Base-by-base conservation (phyloP, 2,888 invertebrate genomes). In the Hyposoter dolosus region DNA sequence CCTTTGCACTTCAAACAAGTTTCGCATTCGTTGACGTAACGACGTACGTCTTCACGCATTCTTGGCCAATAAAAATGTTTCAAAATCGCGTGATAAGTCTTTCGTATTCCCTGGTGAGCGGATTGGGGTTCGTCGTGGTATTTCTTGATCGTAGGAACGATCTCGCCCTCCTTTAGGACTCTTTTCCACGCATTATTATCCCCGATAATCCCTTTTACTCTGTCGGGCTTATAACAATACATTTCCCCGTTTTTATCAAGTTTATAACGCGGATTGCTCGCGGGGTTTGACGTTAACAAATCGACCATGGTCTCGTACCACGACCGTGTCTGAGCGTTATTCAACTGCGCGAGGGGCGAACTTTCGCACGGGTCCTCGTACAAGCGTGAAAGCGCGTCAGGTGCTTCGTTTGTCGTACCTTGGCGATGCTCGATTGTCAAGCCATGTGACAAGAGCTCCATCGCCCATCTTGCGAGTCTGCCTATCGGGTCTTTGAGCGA, bases 401-500 rank as follows among this genome's bases (percentile, higher is more conserved):
- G 72, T 2, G 78, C 66, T 1, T 83, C 69, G 23, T 80, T 80
- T 1, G 28, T 43, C 7, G 80, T 12, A 0, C 76, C 79, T 0
- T 71, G 69, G 0, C 80, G 80, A 45, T 84, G 80, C 0, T 75
- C 69, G 10, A 83, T 66, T 0, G 63, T 50, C 6, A 68, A 40
- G 10, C 78, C 72, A n/a, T 78, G 47, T 0, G 69, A 75, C 12
- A 68, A n/a, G 0, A 80, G 15, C 6, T 60, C 50, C 80, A 75
- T 65, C 0, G 69, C 50, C 71, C 74, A 84, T 10, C 83, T 60
- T 6, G 75, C 69, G 5, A 84, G 15, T 7, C 78, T 35, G 0
- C 85, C 90, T 68, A 74, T 72, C 10, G 91, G 90, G 28, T 89
- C 82, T 23, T 89, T 86, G 5, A 88, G 77, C n/a, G 82, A 83